Percentiles rank a stretch among this genome's conserved stretches.
These are phyloP conservation scores for Mantis religiosa DNA, from an alignment of 2,888 invertebrate genomes.

Conservation along the genomic window DNA sequence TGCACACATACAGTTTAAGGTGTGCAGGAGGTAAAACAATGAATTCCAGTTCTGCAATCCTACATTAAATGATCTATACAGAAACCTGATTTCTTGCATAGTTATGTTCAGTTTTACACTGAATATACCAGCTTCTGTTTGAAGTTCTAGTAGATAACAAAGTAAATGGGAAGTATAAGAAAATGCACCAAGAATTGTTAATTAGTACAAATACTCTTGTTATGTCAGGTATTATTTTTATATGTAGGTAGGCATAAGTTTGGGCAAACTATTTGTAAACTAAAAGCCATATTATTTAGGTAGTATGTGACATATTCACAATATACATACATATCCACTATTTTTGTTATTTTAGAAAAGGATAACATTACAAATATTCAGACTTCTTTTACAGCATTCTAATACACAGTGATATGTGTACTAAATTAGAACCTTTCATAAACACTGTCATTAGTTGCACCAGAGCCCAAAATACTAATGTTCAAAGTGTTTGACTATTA, in stretches of 20 bases:
- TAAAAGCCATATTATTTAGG: background rate
- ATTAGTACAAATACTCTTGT: background rate
- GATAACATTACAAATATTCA: background rate
- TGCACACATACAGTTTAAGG: too few relatives aligned
- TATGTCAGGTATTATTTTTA: background rate
- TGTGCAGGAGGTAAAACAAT: too few relatives aligned
- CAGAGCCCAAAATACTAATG: background rate
- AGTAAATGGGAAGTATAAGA: background rate
- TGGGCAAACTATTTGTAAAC: background rate
- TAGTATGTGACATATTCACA: background rate
- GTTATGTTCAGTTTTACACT: background rate
- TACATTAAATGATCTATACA: too few relatives aligned
- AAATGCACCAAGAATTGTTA: background rate
- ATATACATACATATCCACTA: background rate
- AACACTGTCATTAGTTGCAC: too few relatives aligned
- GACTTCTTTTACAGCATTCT: background rate
- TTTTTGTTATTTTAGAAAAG: background rate
- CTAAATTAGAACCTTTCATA: background rate
- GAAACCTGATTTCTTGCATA: background rate
- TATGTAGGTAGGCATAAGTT: background rate
- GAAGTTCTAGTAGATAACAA: background rate
- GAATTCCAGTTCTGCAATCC: too few relatives aligned
- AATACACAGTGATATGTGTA: background rate
- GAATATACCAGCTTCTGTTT: background rate
- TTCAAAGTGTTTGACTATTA: background rate